Evolutionary conservation across 2,797 vertebrate genomes (phyloP).

Genomic region (Tolypeutes matacus): DNA sequence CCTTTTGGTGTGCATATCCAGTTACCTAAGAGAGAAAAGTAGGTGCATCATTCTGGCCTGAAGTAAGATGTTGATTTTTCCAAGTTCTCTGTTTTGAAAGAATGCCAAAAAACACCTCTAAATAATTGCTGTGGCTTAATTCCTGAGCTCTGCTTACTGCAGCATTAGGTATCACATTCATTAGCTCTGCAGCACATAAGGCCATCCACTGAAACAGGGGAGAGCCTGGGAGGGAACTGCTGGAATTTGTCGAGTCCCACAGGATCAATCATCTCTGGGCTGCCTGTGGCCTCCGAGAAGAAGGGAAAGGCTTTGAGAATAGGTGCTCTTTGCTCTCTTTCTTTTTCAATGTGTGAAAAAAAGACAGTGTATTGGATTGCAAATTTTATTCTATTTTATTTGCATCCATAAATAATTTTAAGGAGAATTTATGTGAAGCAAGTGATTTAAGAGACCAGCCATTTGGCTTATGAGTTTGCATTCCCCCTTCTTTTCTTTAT

Average conservation of each 20-base stretch:
- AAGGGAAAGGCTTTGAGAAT: not conserved
- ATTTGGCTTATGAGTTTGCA: not conserved
- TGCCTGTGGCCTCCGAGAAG: not conserved
- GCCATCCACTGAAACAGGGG: not conserved
- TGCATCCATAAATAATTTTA: constrained; percentile 18
- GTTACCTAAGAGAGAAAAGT: not conserved
- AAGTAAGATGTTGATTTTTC: constrained; percentile 38
- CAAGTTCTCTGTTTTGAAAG: constrained; percentile 36
- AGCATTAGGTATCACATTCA: not conserved
- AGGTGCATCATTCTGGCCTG: not conserved
- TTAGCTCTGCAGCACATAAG: accelerated
- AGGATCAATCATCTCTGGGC: not conserved
- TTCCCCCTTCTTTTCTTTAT: constrained; percentile 4
- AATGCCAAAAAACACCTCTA: not conserved
- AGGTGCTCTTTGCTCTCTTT: not conserved
- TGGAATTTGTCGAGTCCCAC: not conserved
- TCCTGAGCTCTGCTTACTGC: not conserved
- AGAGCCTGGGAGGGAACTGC: not conserved
- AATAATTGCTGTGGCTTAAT: not conserved
- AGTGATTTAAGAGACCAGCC: not conserved
- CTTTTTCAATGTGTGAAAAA: not conserved
- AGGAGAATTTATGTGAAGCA: constrained; percentile 22
- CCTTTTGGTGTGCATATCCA: not conserved
- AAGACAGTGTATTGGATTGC: not conserved
- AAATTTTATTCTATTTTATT: constrained; percentile 38